Base-by-base conservation (phyloP, 1,140 invertebrate genomes). In the Patella vulgata region DNA sequence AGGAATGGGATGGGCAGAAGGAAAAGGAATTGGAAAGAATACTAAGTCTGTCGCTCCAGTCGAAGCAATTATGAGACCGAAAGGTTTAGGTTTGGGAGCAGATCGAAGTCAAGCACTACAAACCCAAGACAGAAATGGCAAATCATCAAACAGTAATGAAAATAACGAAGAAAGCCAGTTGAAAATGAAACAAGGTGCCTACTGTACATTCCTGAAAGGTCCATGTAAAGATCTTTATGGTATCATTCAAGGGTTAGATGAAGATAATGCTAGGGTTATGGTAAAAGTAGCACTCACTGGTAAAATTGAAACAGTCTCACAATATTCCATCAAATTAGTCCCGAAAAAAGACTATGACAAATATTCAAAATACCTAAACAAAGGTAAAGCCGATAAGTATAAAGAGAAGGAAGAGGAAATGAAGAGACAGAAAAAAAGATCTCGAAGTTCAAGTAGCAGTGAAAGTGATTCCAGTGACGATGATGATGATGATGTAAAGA, bases 1-100 rank as follows among this genome's bases (percentile, higher is more conserved):
- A 73, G 96, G 96, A 36, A 98, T 98, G 95, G 95, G 95, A 0
- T 98, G 94, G 94, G 88, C 89, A 69, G 88, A 91, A 66, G 89
- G 85, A 31, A 89, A 89, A 87, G 92, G 88, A 70, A 90, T 89
- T 77, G 90, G 88, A 0, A 79, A 77, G 59, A 88, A 87, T 81
- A 84, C 84, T 68, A 87, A 86, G 74, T 43, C 87, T 39, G 84
- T 89, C 6, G 75, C 82, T 54, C 80, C 87, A 46, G 73, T 86
- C 63, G 82, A 87, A 71, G 89, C 90, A 28, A 84, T 87, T 68
- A 67, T 93, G 25, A 85, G 95, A 63, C 94, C 95, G 0, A 95
- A 93, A 87, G 95, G 95, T 5, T 88, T 97, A 79, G 96, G 96
- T 0, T 83, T 98, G 33, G 96, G 96, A 3, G 95, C 94, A 25